These are phyloP conservation scores for Sitta europaea DNA, from an alignment of 2,113 vertebrate species.

Conservation along the genomic window DNA sequence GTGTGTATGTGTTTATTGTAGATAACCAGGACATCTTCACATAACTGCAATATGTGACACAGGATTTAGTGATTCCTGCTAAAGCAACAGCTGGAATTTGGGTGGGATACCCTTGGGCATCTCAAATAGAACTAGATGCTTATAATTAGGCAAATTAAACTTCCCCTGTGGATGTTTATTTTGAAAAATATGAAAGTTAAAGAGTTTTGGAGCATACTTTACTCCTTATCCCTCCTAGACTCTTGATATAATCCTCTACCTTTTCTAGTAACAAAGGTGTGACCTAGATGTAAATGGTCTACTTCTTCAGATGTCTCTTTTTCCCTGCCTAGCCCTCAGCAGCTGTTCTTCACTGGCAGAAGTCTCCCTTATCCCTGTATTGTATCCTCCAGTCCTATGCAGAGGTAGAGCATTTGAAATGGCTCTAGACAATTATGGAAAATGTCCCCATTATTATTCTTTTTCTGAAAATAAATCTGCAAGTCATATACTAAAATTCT, in stretches of 20 bases:
- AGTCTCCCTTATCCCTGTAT: background rate
- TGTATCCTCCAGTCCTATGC: background rate
- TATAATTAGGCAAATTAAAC: background rate
- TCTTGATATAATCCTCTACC: fast-evolving
- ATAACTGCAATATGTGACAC: background rate
- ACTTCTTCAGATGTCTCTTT: background rate
- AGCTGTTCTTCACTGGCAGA: background rate
- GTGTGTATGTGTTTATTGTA: background rate
- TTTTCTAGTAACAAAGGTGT: background rate
- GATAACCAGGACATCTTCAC: background rate
- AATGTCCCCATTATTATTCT: background rate
- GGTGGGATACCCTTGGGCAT: background rate
- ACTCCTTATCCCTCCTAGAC: background rate
- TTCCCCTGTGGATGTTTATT: background rate
- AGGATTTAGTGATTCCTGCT: background rate
- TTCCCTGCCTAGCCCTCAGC: background rate
- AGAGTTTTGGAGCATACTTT: background rate
- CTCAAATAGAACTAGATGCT: background rate
- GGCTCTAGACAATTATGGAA: background rate
- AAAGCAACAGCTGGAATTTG: background rate
- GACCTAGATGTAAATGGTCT: background rate
- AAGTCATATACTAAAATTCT: background rate
- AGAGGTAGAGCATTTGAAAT: background rate
- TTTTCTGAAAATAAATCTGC: background rate
- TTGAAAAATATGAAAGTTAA: background rate